Evolutionary conservation across 2,797 vertebrate species (phyloP).

Genomic region (Lithobates sylvaticus): DNA sequence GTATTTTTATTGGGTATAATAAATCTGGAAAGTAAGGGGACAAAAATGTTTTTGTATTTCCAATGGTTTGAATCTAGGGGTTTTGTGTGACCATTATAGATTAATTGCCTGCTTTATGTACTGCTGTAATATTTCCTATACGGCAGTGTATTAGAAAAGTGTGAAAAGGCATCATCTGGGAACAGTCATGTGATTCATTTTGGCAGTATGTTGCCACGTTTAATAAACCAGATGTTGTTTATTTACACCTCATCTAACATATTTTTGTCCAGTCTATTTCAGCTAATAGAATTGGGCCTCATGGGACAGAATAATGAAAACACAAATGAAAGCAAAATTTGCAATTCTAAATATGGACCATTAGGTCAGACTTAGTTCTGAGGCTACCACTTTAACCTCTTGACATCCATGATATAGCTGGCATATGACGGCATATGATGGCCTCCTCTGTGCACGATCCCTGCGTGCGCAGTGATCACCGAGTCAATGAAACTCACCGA

Average conservation of each 20-base stretch:
- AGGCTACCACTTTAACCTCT: neutral
- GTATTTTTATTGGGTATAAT: neutral
- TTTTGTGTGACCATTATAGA: neutral
- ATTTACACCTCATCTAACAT: constrained; percentile 29
- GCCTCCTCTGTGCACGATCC: no score
- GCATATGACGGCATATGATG: no score
- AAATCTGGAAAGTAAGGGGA: neutral
- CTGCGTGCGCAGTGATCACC: no score
- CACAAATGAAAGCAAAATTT: neutral
- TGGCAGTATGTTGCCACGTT: constrained; percentile 2
- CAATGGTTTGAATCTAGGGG: neutral
- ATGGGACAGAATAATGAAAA: constrained; percentile 16
- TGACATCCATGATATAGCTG: no score
- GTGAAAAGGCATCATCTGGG: neutral
- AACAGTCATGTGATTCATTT: neutral
- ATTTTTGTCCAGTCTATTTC: constrained; percentile 16
- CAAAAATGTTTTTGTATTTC: neutral
- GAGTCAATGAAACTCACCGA: no score
- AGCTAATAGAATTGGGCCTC: constrained; percentile 33
- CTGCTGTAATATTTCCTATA: neutral
- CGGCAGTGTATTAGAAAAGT: neutral
- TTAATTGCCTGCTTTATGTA: neutral
- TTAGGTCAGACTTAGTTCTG: neutral
- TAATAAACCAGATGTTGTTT: constrained; percentile 47
- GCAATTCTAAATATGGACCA: neutral